phyloP scores from a whole-genome alignment of 1,140 invertebrate species.

The Bradynema listronoti region DNA sequence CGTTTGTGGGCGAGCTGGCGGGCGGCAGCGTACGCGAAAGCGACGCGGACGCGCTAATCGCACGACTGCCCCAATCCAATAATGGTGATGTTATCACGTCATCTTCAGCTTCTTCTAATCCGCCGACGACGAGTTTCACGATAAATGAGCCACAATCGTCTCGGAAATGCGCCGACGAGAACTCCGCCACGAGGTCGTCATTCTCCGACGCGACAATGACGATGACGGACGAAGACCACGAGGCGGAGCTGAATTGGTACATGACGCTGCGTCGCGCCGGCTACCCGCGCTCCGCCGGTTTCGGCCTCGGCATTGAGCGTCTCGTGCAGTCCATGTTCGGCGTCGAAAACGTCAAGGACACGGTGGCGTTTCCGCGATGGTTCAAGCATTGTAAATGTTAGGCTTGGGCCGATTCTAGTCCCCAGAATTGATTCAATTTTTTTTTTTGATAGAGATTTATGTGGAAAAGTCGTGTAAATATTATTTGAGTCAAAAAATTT shows the following conservation, averaged over 20 bases:
- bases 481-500: too few relatives aligned
- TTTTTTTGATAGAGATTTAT: too few relatives aligned
- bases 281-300: conserved; percentile 78
- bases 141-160: too few relatives aligned
- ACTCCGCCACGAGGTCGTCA: conserved; percentile 12
- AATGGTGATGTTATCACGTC: neutral
- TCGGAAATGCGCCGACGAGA: conserved; percentile 53
- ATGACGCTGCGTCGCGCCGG: conserved; percentile 81
- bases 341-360: conserved; percentile 81
- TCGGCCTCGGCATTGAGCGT: conserved; percentile 89
- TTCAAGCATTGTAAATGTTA: conserved; percentile 69
- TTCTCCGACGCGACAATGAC: too few relatives aligned
- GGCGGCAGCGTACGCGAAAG: conserved; percentile 88
- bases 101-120: conserved; percentile 5
- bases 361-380: conserved; percentile 86
- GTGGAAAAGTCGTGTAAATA: too few relatives aligned
- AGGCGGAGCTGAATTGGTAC: conserved; percentile 65
- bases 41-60: conserved; percentile 63
- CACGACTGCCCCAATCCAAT: neutral
- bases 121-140: too few relatives aligned
- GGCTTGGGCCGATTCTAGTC: too few relatives aligned
- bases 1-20: conserved; percentile 79
- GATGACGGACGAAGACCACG: neutral
- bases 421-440: too few relatives aligned
- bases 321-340: conserved; percentile 74